These are phyloP conservation scores for Antheraea pernyi DNA, from an alignment of 1,140 invertebrate species.

Conservation along the genomic window DNA sequence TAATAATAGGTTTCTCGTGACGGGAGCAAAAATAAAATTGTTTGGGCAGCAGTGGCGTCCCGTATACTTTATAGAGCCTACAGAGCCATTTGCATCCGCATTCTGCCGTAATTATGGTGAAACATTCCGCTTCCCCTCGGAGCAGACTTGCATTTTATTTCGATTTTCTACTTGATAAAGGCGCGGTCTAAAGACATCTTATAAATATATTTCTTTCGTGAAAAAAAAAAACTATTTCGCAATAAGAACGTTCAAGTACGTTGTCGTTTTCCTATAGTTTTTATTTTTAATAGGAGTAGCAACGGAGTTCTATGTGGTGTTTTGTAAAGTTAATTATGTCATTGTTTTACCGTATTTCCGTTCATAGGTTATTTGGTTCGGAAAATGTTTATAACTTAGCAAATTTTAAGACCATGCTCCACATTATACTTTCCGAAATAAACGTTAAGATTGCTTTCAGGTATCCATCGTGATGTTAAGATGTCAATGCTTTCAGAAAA, in stretches of 20 bases:
- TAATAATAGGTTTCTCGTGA: conserved; percentile 71
- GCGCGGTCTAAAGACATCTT: conserved; percentile 66
- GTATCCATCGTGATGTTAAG: conserved; percentile 14
- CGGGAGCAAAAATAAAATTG: conserved; percentile 68
- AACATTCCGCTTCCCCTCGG: conserved; percentile 43
- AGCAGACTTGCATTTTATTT: conserved; percentile 58
- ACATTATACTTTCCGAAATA: not conserved
- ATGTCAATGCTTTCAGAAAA: conserved; percentile 1
- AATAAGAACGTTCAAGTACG: too few relatives aligned
- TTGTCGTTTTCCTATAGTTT: too few relatives aligned
- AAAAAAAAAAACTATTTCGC: conserved; percentile 24
- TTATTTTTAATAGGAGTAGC: too few relatives aligned
- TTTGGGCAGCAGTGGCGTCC: conserved; percentile 43
- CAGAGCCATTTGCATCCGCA: conserved; percentile 69
- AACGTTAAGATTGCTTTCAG: not conserved
- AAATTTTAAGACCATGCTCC: not conserved
- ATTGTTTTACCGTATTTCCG: too few relatives aligned
- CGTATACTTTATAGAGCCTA: conserved; percentile 59
- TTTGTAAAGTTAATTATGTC: too few relatives aligned
- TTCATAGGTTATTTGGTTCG: too few relatives aligned
- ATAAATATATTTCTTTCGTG: conserved; percentile 67
- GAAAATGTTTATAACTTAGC: too few relatives aligned
- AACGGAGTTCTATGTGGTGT: too few relatives aligned
- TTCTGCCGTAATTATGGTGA: conserved; percentile 69
- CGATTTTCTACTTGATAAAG: conserved; percentile 75